These are phyloP conservation scores for Xylocampa areola DNA, from an alignment of 2,888 invertebrate genomes.

Conservation along the genomic window DNA sequence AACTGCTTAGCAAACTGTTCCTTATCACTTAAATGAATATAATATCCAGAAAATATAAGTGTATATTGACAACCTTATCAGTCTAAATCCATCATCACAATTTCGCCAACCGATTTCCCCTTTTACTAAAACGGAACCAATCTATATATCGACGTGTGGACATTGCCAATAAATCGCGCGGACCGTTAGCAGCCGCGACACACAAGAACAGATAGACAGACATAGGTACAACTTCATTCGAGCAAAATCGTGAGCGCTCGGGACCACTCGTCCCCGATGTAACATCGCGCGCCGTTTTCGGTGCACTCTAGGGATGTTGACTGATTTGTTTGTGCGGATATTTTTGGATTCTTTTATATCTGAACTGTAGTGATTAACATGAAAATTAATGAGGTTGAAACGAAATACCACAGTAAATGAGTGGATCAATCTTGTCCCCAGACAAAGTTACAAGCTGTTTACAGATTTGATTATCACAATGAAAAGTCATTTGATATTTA, in stretches of 20 bases:
- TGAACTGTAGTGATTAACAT: background rate
- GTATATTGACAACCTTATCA: too few relatives aligned
- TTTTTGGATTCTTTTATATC: background rate
- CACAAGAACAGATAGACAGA: constrained; percentile 61
- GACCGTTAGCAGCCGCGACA: constrained; percentile 58
- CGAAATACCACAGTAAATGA: too few relatives aligned
- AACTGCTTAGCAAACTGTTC: too few relatives aligned
- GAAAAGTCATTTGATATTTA: too few relatives aligned
- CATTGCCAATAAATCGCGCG: constrained; percentile 55
- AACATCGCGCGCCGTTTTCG: constrained; percentile 60
- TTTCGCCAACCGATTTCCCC: background rate
- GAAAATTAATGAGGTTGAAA: too few relatives aligned
- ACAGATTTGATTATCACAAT: too few relatives aligned
- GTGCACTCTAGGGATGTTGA: constrained; percentile 55
- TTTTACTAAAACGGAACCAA: constrained; percentile 36
- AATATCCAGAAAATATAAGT: too few relatives aligned
- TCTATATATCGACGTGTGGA: constrained; percentile 48
- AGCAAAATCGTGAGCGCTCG: constrained; percentile 72
- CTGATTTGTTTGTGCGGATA: constrained; percentile 1
- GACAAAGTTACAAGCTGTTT: too few relatives aligned
- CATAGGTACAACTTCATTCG: constrained; percentile 77
- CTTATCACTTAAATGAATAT: too few relatives aligned
- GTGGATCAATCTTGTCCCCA: too few relatives aligned
- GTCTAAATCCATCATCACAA: too few relatives aligned
- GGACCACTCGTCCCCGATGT: constrained; percentile 66